Evolutionary conservation across 2,113 vertebrate species (phyloP).

Genomic region (Oreotrochilus melanogaster): DNA sequence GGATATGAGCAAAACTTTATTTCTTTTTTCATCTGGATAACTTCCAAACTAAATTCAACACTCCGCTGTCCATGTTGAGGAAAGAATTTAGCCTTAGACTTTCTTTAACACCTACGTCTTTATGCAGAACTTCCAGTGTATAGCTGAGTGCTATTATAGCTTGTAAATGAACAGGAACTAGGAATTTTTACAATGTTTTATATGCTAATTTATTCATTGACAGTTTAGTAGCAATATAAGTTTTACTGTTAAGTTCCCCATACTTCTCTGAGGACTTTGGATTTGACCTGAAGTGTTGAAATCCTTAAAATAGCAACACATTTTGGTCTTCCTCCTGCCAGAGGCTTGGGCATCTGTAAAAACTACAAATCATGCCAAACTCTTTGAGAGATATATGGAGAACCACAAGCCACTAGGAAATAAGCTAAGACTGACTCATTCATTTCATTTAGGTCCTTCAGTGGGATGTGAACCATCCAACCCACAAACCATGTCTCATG

Average conservation of each 20-base stretch:
- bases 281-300: slow-evolving; percentile 32
- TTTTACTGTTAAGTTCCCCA: slow-evolving; percentile 13
- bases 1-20: not conserved
- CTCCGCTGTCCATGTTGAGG: not conserved
- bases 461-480: slow-evolving; percentile 62
- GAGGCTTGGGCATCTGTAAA: slow-evolving; percentile 39
- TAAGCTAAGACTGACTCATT: slow-evolving; percentile 47
- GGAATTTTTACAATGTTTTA: slow-evolving; percentile 33
- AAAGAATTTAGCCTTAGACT: slow-evolving; percentile 4
- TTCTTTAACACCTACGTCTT: not conserved
- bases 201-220: slow-evolving; percentile 55
- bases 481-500: slow-evolving; percentile 47
- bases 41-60: not conserved
- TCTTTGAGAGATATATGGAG: slow-evolving; percentile 56
- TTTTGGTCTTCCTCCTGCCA: slow-evolving; percentile 44
- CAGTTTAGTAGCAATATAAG: not conserved
- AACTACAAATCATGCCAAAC: slow-evolving; percentile 61
- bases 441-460: slow-evolving; percentile 64
- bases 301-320: slow-evolving; percentile 15
- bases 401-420: slow-evolving; percentile 31
- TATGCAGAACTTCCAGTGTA: not conserved
- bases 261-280: slow-evolving; percentile 22
- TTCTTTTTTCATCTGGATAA: slow-evolving; percentile 6
- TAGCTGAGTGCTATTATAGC: not conserved
- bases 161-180: slow-evolving; percentile 33